Evolutionary conservation across 2,797 vertebrate species (phyloP), one percentile per base, ranked within the genome.

Genomic region (Merluccius polli): DNA sequence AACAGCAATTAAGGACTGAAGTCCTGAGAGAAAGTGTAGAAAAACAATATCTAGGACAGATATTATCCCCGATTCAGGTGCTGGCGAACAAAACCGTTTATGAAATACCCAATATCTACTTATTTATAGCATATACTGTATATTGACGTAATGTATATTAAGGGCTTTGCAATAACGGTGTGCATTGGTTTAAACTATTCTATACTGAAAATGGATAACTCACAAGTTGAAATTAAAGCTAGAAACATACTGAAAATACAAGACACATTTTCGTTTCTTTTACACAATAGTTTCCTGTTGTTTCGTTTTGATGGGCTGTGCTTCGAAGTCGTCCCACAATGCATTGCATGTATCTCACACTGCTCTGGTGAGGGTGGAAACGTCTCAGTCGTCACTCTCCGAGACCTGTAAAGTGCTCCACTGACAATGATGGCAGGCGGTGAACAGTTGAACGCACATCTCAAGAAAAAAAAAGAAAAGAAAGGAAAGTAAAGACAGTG

Each of bases 1-100:
- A 73, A 69, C 84, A 21, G 70, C 31, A 74, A 67, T 31, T 27
- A 71, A 76, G 48, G 70, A 10, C 78, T 75, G 71, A 79, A 79
- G 48, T 38, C 74, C 16, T 24, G 71, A 73, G 76, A 72, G 68
- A 74, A 70, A 73, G 73, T 59, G 24, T 71, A 18, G 11, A 31
- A 63, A 75, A 33, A 75, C 24, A 0, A 65, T 8, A 21, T 48
- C 27, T 15, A 16, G 35, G 71, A 27, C 24, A 36, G 13, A 41
- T 36, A 24, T 12, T 27, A 24, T 73, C 73, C 72, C 83, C 73
- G 78, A 79, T 69, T 77, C 78, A 79, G 44, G 33, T 31, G 72
- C 86, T 79, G 82, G 59, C 9, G 27, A 27, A 63, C n/a, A 27
- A 27, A 52, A 21, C 16, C 44, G 44, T 52, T 52, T 52, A 65